These are phyloP conservation scores for Chironomus tentans DNA, from an alignment of 2,888 invertebrate species.

Conservation along the genomic window DNA sequence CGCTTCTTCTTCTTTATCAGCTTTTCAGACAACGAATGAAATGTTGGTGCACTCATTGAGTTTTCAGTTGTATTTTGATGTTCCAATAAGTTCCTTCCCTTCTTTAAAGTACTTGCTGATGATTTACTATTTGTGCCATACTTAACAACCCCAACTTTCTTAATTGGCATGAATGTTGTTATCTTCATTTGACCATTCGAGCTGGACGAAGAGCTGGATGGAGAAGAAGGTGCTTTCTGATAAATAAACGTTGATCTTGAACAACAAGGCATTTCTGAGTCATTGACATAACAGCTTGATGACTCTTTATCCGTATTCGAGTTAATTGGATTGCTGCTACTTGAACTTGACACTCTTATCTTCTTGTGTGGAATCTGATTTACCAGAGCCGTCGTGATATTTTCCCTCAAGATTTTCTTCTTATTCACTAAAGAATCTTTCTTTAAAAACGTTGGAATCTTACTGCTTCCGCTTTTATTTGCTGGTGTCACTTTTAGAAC, in stretches of 20 bases:
- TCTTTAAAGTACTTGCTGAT: not conserved
- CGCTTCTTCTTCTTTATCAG: slow-evolving; percentile 26
- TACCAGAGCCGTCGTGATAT: not conserved
- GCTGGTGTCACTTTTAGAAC: not conserved
- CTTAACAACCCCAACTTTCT: slow-evolving; percentile 5
- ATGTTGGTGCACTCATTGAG: not conserved
- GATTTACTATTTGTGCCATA: not conserved
- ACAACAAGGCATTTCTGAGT: slow-evolving; percentile 10
- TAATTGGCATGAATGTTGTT: slow-evolving; percentile 22
- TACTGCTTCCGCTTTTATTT: not conserved
- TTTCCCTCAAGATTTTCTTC: slow-evolving; percentile 16
- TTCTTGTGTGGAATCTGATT: slow-evolving; percentile 25
- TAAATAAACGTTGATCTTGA: slow-evolving; percentile 8
- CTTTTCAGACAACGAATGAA: not conserved
- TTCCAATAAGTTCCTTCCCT: not conserved
- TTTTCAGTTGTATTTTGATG: not conserved
- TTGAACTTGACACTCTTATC: slow-evolving; percentile 6
- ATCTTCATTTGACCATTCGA: slow-evolving; percentile 19
- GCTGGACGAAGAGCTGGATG: not conserved
- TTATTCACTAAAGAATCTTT: slow-evolving; percentile 15
- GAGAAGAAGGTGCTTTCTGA: slow-evolving; percentile 12
- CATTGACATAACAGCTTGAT: not conserved
- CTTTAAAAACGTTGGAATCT: slow-evolving; percentile 6
- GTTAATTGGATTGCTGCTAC: not conserved
- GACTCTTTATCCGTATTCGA: not conserved